Evolutionary conservation across 2,797 vertebrate genomes (phyloP), one percentile per base, ranked within the genome.

Genomic region (Sebastes kiyomatsui): DNA sequence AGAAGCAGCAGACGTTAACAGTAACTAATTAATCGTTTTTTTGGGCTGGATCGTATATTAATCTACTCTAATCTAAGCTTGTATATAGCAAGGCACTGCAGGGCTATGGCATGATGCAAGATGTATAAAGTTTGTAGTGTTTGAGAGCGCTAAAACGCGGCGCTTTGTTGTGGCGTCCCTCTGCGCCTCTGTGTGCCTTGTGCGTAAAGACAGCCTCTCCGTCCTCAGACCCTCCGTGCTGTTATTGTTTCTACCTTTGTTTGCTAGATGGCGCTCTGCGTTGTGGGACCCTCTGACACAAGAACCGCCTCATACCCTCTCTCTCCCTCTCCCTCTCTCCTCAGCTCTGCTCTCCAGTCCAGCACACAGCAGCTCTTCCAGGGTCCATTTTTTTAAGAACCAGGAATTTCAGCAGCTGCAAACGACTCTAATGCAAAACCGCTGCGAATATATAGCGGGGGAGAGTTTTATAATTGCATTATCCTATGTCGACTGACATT

Each of bases 231-330:
- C 88, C 80, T 92, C 82, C 65, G 77, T 73, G 83, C 84, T 70
- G 73, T 91, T 90, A 97, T 96, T 95, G 94, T 96, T 97, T 96
- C 96, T 94, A 89, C 82, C 81, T 95, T 96, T 96, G 95, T 96
- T 97, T 96, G 96, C 98, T 98, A 99, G 98, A 96, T 99, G 98
- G 97, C 98, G 97, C 98, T 98, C 95, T 95, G 94, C 88, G 93
- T 97, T 96, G 95, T 96, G 96, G 94, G 96, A 97, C 96, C 92
- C 95, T 95, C 90, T 80, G 77, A 78, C 86, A 92, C 87, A 82
- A 78, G 80, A 86, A 61, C 83, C 86, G 84, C 84, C 84, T 87
- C 81, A 61, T 12, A 77, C 62, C 66, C 90, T 77, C 86, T 66
- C 83, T 18, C 70, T 38, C 72, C 38, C 77, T 33, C 88, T 87